Evolutionary conservation across 1,140 invertebrate species (phyloP).

Genomic region (Heliconius eleuchia): DNA sequence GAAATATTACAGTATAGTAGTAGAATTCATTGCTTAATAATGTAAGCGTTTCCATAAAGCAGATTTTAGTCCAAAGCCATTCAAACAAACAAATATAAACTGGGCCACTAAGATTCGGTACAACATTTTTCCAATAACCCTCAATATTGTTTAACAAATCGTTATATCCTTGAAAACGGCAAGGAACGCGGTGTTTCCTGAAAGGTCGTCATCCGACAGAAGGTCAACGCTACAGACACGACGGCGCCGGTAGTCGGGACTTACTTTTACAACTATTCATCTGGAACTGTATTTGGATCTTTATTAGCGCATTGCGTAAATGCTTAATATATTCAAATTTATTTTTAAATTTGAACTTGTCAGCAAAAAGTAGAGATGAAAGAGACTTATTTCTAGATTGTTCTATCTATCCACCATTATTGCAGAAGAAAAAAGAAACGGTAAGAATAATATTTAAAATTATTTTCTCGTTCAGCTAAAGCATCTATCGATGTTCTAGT

Average conservation of each 20-base stretch:
- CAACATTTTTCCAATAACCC: neutral
- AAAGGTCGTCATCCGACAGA: slow-evolving; percentile 18
- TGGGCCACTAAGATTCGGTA: no score
- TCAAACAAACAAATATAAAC: no score
- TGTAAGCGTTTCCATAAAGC: no score
- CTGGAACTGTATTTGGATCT: neutral
- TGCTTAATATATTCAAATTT: neutral
- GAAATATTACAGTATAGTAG: no score
- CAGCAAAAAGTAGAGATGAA: neutral
- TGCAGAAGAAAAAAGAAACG: no score
- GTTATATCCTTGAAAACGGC: neutral
- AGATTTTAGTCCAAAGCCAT: no score
- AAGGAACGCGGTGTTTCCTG: slow-evolving; percentile 10
- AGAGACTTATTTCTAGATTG: neutral
- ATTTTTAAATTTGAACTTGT: neutral
- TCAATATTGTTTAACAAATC: neutral
- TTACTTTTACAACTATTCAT: slow-evolving; percentile 6
- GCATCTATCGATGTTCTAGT: no score
- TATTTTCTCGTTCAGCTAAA: no score
- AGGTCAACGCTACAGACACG: slow-evolving; percentile 13
- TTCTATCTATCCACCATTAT: neutral
- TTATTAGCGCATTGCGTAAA: slow-evolving; percentile 25
- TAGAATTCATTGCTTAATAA: no score
- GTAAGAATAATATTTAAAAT: no score
- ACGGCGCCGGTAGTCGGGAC: slow-evolving; percentile 14